A percentile compares a stretch with the other conserved stretches of the same genome.
phyloP scores from a whole-genome alignment of 2,888 invertebrate genomes.

The Cerastis rubricosa region DNA sequence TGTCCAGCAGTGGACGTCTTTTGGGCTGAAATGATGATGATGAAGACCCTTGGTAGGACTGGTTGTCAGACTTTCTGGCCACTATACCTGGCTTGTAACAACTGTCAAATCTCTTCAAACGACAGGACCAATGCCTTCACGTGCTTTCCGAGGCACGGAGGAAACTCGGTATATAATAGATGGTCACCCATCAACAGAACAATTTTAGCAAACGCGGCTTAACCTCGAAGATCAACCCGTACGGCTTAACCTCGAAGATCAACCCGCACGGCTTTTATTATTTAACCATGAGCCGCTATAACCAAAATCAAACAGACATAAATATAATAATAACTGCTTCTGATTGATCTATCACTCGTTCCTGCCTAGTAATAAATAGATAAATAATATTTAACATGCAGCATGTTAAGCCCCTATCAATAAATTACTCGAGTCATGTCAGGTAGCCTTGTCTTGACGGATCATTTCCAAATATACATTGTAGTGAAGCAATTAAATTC shows the following conservation, averaged over 20 bases:
- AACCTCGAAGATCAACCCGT: not conserved
- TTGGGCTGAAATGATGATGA: too few relatives aligned
- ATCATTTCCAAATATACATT: constrained; percentile 33
- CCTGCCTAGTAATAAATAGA: not conserved
- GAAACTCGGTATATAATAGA: not conserved
- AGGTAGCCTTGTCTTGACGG: constrained; percentile 4
- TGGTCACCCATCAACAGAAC: not conserved
- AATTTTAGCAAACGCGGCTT: not conserved
- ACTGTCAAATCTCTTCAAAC: not conserved
- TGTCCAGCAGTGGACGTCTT: too few relatives aligned
- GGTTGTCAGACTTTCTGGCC: not conserved
- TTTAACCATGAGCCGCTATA: not conserved
- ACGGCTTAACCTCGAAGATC: too few relatives aligned
- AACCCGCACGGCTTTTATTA: not conserved
- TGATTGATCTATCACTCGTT: not conserved
- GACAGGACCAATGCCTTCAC: not conserved
- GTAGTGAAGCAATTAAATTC: constrained; percentile 23
- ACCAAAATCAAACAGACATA: not conserved
- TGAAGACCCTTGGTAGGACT: not conserved
- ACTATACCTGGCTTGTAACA: not conserved
- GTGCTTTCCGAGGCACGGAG: not conserved
- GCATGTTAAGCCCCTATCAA: constrained; percentile 5
- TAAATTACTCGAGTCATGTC: constrained; percentile 32
- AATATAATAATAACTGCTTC: not conserved
- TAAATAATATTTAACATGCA: constrained; percentile 1